phyloP scores from a whole-genome alignment of 2,888 invertebrate species.

The Conomelus anceps region DNA sequence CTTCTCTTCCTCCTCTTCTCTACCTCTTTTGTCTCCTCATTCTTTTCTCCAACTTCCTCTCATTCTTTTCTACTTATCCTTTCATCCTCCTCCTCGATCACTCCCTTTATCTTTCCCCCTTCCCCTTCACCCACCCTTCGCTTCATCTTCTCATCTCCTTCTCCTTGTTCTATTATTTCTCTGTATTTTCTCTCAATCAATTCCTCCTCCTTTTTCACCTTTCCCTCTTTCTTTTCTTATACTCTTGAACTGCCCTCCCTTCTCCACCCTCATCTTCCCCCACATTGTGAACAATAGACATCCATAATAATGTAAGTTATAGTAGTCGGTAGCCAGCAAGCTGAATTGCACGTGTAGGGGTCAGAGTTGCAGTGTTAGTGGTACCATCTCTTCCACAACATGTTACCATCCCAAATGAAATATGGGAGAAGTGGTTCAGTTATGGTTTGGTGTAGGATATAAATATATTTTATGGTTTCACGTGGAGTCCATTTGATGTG shows the following conservation, averaged over 20 bases:
- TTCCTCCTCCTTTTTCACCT: no score
- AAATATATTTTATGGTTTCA: not conserved
- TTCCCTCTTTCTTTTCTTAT: no score
- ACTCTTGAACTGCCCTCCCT: no score
- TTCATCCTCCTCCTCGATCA: not conserved
- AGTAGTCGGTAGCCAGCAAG: not conserved
- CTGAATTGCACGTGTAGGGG: not conserved
- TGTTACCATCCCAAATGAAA: not conserved
- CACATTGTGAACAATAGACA: not conserved
- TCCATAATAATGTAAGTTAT: not conserved
- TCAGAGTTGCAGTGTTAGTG: not conserved
- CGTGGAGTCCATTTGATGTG: not conserved
- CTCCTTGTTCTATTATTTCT: not conserved
- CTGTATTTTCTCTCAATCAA: no score
- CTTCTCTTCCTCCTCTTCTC: not conserved
- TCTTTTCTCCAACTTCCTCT: not conserved
- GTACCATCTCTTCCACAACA: not conserved
- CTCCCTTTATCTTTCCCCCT: not conserved
- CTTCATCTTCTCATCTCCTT: not conserved
- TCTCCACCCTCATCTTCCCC: not conserved
- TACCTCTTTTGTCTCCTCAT: not conserved
- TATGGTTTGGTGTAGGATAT: not conserved
- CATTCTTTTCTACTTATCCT: not conserved
- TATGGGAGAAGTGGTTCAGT: not conserved
- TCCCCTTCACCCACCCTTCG: no score